Base-by-base conservation (phyloP, 2,888 invertebrate genomes). In the Sesia bembeciformis region DNA sequence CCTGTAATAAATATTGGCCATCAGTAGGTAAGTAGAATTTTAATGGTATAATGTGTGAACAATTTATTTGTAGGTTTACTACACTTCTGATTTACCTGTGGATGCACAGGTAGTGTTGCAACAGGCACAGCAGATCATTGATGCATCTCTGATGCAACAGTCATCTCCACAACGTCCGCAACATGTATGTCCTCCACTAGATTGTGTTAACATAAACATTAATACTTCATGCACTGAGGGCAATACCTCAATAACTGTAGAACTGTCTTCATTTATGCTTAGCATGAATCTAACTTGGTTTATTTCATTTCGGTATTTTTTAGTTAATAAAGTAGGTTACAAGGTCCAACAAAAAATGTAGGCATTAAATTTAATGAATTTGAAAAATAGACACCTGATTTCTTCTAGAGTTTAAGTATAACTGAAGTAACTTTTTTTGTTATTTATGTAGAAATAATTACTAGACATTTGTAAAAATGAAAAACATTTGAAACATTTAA, bases 61-160 rank as follows among this genome's bases (percentile, higher is more conserved):
- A 66, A 81, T 87, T 88, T 85, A 84, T 87, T 88, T 86, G 80
- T 88, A 90, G 90, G 90, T 90, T 75, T 90, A 88, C 88, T 90
- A 90, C 88, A 85, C 90, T 70, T 89, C 90, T 73, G 88, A 89
- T 78, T 82, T 89, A 74, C 87, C 89, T 67, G 85, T 86, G 84
- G 90, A 90, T 74, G 84, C 88, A 75, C 90, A 90, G 81, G 88
- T 90, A 79, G 89, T 90, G 65, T 89, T 90, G 76, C 90, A 90
- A 81, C 90, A 90, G 68, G 84, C 87, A 66, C 90, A 90, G 78
- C 90, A 90, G 78, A 86, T 90, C 76, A 88, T 90, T 81, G 90
- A 90, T 75, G 85, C 89, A 82, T 89, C 90, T 79, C 67, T 87
- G 80, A 86, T 90, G 87, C 89, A 87, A 83, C 90, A 88, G 76